A percentile compares a stretch with the other conserved stretches of the same genome.
phyloP scores from a whole-genome alignment of 2,113 vertebrate species.

The Toxotes jaculatrix region DNA sequence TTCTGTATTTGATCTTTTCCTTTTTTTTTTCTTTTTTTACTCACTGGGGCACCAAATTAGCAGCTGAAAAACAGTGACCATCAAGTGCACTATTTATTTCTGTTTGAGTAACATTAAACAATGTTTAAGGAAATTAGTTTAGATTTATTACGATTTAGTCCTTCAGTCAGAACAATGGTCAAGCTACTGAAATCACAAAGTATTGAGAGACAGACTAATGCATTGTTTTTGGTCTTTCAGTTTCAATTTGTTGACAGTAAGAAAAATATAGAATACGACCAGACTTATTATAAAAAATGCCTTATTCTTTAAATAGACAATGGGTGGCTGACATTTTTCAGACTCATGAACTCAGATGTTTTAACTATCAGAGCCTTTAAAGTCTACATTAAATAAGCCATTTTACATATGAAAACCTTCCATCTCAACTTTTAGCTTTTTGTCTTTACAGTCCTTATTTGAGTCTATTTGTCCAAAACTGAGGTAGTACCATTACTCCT shows the following conservation, averaged over 20 bases:
- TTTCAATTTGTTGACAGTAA: background rate
- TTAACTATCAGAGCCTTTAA: background rate
- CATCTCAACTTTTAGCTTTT: background rate
- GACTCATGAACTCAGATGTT: background rate
- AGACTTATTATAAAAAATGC: background rate
- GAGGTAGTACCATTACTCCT: background rate
- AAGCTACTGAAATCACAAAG: background rate
- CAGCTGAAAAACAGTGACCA: background rate
- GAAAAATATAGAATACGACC: background rate
- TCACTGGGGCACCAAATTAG: background rate
- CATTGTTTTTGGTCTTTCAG: background rate
- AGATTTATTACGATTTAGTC: background rate
- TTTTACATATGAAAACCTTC: background rate
- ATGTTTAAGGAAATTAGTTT: background rate
- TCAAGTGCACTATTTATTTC: background rate
- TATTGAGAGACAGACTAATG: background rate
- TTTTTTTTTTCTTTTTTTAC: background rate
- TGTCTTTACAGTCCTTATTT: slow-evolving; percentile 1
- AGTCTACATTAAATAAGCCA: background rate
- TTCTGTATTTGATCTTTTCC: background rate
- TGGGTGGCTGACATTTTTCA: background rate
- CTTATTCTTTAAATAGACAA: background rate
- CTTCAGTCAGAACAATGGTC: background rate
- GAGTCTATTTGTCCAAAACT: slow-evolving; percentile 33
- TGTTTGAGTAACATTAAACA: background rate